Evolutionary conservation across 2,113 vertebrate species (phyloP), one percentile per base, ranked within the genome.

Genomic region (Sitta europaea): DNA sequence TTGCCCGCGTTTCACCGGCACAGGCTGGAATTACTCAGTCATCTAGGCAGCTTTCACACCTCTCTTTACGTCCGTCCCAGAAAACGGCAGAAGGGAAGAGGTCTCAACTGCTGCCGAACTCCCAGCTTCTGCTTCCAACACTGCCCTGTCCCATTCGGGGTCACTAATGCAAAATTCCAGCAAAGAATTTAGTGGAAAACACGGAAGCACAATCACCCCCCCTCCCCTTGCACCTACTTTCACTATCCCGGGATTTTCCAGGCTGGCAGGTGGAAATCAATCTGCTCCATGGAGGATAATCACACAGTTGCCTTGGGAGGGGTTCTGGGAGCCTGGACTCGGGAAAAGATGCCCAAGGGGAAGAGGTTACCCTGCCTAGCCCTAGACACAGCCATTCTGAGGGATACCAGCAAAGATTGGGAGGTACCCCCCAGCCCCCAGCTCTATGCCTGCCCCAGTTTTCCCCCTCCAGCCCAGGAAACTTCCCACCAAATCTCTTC

Each of bases 21-120:
- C 24, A 2, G 33, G 3, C 6, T 8, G 81, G n/a, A n/a, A 40
- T 66, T 6, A 9, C 12, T 45, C 24, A 4, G 0, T 42, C 19
- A 7, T 28, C 27, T 7, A 29, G 42, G 74, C 42, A 24, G 73
- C n/a, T 63, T 57, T 47, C 72, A 9, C 48, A 2, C 28, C 20
- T 33, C 28, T 17, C 33, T 35, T 42, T 42, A 24, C 2, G 6
- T 33, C 31, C 23, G 0, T 4, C 23, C 7, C 17, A 5, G 48
- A 17, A 62, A 10, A 54, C 21, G 7, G 14, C 43, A 29, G 45
- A 18, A 68, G 72, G 9, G 25, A 45, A 35, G 8, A 29, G 35
- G n/a, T 48, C 47, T 50, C 67, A 24, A 28, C 19, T 23, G 42
- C 40, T 61, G 59, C 55, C 51, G 36, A 65, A 11, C 33, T 36